Conservation (phyloP, 1,140 invertebrate species). For the Cecropterus lyciades region DNA sequence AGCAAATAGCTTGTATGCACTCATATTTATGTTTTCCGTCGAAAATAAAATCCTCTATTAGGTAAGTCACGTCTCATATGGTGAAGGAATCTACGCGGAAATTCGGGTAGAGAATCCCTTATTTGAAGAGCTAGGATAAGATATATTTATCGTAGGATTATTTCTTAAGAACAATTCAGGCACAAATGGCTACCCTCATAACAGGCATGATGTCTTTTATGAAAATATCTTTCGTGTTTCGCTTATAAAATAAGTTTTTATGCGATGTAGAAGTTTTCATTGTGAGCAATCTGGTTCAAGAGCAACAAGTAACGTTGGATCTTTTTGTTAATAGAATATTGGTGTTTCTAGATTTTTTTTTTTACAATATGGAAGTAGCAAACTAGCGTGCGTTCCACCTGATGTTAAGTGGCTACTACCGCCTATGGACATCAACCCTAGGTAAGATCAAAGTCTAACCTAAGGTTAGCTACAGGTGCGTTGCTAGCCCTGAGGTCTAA, state of each 20-base stretch:
- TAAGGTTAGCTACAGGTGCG: too few species aligned
- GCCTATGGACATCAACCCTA: too few species aligned
- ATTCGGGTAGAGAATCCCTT: not conserved
- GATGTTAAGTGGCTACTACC: too few species aligned
- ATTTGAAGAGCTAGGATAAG: conserved; percentile 1
- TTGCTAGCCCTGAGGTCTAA: too few species aligned
- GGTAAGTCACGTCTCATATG: conserved; percentile 8
- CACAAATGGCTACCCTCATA: conserved; percentile 19
- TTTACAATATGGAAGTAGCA: too few species aligned
- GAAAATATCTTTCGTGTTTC: conserved; percentile 27
- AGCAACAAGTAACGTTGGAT: conserved; percentile 17
- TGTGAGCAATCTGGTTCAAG: conserved; percentile 5
- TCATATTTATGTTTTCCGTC: not conserved
- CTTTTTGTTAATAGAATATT: conserved; percentile 4
- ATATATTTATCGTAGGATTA: not conserved
- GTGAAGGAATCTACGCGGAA: not conserved
- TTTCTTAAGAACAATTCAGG: not conserved
- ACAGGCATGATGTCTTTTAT: conserved; percentile 26
- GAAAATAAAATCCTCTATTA: conserved; percentile 3
- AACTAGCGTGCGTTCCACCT: too few species aligned
- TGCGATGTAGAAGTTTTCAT: conserved; percentile 11
- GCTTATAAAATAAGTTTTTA: conserved; percentile 24
- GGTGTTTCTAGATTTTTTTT: not conserved
- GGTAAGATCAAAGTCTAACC: too few species aligned
- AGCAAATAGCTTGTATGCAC: not conserved